Evolutionary conservation across 2,113 vertebrate species (phyloP).

Genomic region (Megaleporinus macrocephalus): DNA sequence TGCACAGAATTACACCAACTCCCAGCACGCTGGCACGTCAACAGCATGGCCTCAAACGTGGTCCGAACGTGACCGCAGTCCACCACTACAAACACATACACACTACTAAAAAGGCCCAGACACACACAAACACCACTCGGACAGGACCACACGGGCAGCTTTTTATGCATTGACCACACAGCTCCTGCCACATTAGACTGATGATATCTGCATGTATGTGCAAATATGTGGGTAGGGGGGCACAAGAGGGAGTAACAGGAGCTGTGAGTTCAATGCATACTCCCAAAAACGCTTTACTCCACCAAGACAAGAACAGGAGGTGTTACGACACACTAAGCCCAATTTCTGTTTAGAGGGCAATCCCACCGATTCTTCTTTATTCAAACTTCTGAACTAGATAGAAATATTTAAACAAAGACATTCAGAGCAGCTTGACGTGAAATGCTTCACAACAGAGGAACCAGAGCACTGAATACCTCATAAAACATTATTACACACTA

Average conservation of each 20-base stretch:
- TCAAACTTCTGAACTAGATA: too few species aligned
- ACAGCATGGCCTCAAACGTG: slow-evolving; percentile 52
- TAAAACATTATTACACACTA: too few species aligned
- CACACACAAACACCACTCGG: slow-evolving; percentile 24
- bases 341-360: too few species aligned
- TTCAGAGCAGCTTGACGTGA: too few species aligned
- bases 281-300: neutral
- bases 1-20: slow-evolving; percentile 77
- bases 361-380: too few species aligned
- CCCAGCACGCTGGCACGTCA: slow-evolving; percentile 73
- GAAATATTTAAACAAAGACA: too few species aligned
- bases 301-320: neutral
- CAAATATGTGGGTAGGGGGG: too few species aligned
- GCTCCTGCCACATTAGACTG: slow-evolving; percentile 19
- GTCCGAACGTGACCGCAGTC: slow-evolving; percentile 36
- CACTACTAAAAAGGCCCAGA: slow-evolving; percentile 3
- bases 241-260: neutral
- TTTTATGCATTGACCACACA: neutral
- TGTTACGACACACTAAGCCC: too few species aligned
- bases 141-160: slow-evolving; percentile 9
- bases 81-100: slow-evolving; percentile 19
- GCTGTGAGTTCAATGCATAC: neutral
- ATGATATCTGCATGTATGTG: neutral
- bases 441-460: too few species aligned
- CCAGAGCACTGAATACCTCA: too few species aligned